Evolutionary conservation across 1,140 invertebrate species (phyloP).

Genomic region (Steinernema feltiae): DNA sequence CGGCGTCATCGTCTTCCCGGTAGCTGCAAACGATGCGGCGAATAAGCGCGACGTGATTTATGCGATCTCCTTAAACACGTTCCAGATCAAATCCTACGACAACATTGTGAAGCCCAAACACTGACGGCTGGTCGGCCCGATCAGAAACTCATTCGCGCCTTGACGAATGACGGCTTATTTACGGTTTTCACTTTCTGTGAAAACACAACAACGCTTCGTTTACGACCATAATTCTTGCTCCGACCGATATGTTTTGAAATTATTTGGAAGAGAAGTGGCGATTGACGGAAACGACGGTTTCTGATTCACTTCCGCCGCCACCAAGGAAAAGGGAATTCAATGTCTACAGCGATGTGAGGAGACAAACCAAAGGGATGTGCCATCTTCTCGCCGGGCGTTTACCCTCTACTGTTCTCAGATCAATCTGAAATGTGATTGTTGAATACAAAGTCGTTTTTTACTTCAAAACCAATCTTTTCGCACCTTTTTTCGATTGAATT

Average conservation of each 20-base stretch:
- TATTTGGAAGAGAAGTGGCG: background rate
- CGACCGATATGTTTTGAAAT: background rate
- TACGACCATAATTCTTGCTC: too few species aligned
- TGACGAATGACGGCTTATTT: background rate
- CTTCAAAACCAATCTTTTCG: background rate
- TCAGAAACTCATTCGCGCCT: background rate
- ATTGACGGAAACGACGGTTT: background rate
- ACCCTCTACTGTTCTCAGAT: background rate
- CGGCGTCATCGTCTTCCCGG: too few species aligned
- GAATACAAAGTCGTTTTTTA: background rate
- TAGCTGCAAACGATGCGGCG: background rate
- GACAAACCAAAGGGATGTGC: too few species aligned
- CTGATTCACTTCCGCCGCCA: too few species aligned
- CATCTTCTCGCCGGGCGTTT: too few species aligned
- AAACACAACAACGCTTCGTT: background rate
- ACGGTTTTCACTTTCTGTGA: background rate
- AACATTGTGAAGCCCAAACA: background rate
- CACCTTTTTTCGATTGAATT: too few species aligned
- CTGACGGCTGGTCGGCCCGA: background rate
- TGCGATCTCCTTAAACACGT: constrained; percentile 5
- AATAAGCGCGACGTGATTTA: constrained; percentile 11
- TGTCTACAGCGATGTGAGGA: too few species aligned
- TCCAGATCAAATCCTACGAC: constrained; percentile 1
- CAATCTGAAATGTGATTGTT: background rate
- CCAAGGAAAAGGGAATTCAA: background rate